Base-by-base conservation (phyloP, 37 sponge, comb jelly and placozoan genomes). In the Oopsacas minuta region DNA sequence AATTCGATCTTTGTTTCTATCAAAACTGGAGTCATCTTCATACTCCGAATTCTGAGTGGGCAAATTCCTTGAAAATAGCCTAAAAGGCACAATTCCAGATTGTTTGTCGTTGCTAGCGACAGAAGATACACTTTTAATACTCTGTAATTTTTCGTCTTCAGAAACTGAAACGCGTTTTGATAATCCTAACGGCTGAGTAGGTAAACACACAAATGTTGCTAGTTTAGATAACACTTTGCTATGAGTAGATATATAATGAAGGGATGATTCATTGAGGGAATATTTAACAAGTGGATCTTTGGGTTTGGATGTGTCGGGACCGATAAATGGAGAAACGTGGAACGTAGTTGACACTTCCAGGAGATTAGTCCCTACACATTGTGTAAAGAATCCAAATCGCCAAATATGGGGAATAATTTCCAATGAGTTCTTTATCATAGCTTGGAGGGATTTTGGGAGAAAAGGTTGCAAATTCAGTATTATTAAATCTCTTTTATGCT, bases 301-400 rank as follows among this genome's bases (percentile, higher is more conserved):
- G 3, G 75, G 22, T 20, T 12, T 61, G 30, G 7, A 7, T 7
- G 20, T 61, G 1, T 61, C 75, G 8, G 49, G 49, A 8, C 49
- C 49, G 75, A 61, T 61, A 12, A 61, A 25, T 32, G 75, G 75
- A 20, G 75, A 61, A 7, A 61, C 20, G 22, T 61, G 75, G 28
- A 61, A 25, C 7, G 75, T 61, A 20, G 75, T 61, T 7, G 75
- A 61, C 22, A 61, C 75, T n/a, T 61, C 75, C 22, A 61, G 30
- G 7, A 61, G 75, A 12, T 61, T 61, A 25, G 30, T n/a, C 1
- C 30, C 30, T n/a, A 32, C 75, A 61, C 28, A 32, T n/a, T 25
- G 28, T 61, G 75, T 12, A 34, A 61, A 61, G 75, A 61, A 61
- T 61, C 75, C 75, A n/a, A 61, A 61, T 61, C 75, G 22, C 75